Percentiles rank a stretch among this genome's conserved stretches.
Conservation (phyloP, 2,797 vertebrate species). For the Mareca strepera region DNA sequence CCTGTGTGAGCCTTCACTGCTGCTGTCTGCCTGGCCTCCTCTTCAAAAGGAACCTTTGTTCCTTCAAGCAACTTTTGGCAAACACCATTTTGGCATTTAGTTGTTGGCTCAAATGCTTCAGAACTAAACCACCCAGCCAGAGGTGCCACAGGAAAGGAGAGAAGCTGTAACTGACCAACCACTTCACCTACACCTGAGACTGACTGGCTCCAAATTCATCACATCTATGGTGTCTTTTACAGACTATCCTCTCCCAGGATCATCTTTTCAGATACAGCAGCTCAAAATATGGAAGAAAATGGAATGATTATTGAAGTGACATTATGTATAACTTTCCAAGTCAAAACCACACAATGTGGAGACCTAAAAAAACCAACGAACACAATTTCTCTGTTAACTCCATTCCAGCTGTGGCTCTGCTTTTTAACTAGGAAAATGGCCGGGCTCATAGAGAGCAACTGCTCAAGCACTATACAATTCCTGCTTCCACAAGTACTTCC, state of each 20-base stretch:
- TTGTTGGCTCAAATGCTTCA: not conserved
- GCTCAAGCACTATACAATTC: not conserved
- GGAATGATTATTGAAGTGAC: not conserved
- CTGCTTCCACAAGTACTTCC: not conserved
- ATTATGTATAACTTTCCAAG: not conserved
- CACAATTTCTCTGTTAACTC: rapidly evolving
- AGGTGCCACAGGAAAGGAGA: not conserved
- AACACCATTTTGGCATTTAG: not conserved
- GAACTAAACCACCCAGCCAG: not conserved
- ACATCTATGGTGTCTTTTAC: rapidly evolving
- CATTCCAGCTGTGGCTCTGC: not conserved
- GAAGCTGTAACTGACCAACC: not conserved
- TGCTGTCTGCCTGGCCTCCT: not conserved
- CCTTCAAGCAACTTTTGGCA: not conserved
- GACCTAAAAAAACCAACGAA: rapidly evolving
- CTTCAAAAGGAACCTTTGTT: not conserved
- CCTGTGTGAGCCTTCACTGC: not conserved
- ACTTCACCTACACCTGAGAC: rapidly evolving
- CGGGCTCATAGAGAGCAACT: not conserved
- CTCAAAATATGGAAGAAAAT: not conserved
- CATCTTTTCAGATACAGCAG: not conserved
- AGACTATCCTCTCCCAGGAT: not conserved
- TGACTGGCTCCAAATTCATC: rapidly evolving
- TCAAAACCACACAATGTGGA: not conserved
- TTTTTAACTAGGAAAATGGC: not conserved